phyloP scores from a whole-genome alignment of 2,113 vertebrate species.

The Ceyx margarethae region DNA sequence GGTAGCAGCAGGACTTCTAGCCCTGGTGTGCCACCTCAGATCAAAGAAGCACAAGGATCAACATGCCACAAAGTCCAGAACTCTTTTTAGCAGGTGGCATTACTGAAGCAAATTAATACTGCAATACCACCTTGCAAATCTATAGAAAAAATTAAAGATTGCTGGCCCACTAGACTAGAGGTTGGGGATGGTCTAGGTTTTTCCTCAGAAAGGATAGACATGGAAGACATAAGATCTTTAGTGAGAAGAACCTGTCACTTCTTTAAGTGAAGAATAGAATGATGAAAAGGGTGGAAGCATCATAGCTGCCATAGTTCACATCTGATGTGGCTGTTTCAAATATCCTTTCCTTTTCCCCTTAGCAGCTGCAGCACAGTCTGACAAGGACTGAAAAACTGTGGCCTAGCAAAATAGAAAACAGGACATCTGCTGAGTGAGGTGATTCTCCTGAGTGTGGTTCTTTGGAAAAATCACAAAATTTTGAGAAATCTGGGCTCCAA shows the following conservation, averaged over 20 bases:
- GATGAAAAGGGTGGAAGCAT: slow-evolving; percentile 1
- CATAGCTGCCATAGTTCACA: not conserved
- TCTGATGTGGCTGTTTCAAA: not conserved
- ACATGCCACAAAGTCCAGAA: not conserved
- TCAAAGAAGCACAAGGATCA: not conserved
- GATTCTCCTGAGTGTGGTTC: not conserved
- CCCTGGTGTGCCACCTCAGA: not conserved
- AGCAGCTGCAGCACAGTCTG: not conserved
- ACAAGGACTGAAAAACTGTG: not conserved
- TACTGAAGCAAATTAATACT: not conserved
- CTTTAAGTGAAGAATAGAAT: not conserved
- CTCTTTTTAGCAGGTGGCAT: not conserved
- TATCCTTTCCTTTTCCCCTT: not conserved
- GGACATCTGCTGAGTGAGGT: not conserved
- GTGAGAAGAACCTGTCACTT: not conserved
- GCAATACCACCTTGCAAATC: not conserved
- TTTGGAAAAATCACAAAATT: not conserved
- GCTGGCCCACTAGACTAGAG: not conserved
- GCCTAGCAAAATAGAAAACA: not conserved
- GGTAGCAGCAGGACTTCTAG: not conserved
- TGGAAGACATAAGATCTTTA: not conserved
- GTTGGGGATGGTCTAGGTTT: not conserved
- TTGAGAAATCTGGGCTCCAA: not conserved
- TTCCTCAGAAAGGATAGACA: not conserved
- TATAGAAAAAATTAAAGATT: not conserved